Evolutionary conservation across 2,113 vertebrate species (phyloP).

Genomic region (Coreoperca whiteheadi): DNA sequence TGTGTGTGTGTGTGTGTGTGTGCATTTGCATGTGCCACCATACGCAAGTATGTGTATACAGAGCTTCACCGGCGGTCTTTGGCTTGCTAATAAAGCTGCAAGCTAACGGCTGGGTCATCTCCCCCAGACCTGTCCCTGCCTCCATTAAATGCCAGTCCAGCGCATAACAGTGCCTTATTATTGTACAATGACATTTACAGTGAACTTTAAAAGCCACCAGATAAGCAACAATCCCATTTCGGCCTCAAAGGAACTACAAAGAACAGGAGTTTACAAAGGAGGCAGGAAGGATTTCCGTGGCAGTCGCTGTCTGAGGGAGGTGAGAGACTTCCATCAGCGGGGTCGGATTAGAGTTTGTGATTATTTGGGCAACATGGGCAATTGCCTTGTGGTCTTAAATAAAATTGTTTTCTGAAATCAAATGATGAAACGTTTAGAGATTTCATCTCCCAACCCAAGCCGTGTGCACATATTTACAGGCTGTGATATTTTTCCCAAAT

Average conservation of each 20-base stretch:
- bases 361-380: slow-evolving; percentile 4
- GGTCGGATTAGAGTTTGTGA: slow-evolving; percentile 30
- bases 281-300: slow-evolving; percentile 47
- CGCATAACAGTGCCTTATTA: slow-evolving; percentile 81
- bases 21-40: neutral
- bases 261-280: slow-evolving; percentile 65
- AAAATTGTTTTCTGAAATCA: slow-evolving; percentile 32
- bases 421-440: neutral
- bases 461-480: neutral
- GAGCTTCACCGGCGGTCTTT: slow-evolving; percentile 15
- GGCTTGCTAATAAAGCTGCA: slow-evolving; percentile 68
- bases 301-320: slow-evolving; percentile 40
- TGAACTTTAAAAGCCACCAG: slow-evolving; percentile 85
- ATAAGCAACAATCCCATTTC: slow-evolving; percentile 80
- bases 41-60: neutral
- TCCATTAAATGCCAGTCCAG: slow-evolving; percentile 82
- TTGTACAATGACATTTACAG: slow-evolving; percentile 85
- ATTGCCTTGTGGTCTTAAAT: neutral
- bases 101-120: slow-evolving; percentile 68
- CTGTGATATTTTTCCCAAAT: neutral
- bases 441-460: neutral
- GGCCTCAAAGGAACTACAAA: slow-evolving; percentile 76
- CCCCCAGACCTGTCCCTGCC: slow-evolving; percentile 64
- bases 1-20: neutral
- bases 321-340: slow-evolving; percentile 20